Conservation (phyloP, 2,113 vertebrate genomes). For the Gopherus flavomarginatus region DNA sequence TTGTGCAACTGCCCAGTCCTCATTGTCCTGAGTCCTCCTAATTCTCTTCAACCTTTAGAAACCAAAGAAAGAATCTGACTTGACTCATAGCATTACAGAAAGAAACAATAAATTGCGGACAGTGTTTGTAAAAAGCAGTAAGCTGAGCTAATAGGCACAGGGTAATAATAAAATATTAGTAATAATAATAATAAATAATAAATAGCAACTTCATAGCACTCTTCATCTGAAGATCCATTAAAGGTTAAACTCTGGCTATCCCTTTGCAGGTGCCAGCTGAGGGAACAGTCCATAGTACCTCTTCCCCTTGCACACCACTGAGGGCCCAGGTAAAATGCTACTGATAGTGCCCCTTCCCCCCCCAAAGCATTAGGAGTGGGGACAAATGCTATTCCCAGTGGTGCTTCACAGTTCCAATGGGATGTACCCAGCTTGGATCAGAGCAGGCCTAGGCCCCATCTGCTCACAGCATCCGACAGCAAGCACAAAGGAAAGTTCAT, state of each 20-base stretch:
- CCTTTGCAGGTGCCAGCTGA: not conserved
- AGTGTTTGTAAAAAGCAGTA: not conserved
- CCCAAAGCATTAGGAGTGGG: not conserved
- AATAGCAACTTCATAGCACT: not conserved
- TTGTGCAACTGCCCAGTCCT: not conserved
- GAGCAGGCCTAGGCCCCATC: not conserved
- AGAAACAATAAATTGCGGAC: rapidly evolving
- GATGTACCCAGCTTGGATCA: not conserved
- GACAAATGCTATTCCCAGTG: not conserved
- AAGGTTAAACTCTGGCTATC: not conserved
- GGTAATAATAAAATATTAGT: too few relatives aligned
- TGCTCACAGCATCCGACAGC: not conserved
- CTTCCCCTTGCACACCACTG: not conserved
- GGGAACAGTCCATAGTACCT: not conserved
- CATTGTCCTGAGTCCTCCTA: not conserved
- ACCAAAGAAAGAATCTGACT: not conserved
- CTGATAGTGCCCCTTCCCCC: not conserved
- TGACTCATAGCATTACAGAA: not conserved
- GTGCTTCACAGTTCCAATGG: not conserved
- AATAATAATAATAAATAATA: not conserved
- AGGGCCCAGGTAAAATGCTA: not conserved
- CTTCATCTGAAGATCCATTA: not conserved
- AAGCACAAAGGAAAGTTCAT: not conserved
- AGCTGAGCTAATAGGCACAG: not conserved
- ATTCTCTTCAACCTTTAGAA: not conserved